phyloP scores from a whole-genome alignment of 2,113 vertebrate genomes.

The Meleagris gallopavo region DNA sequence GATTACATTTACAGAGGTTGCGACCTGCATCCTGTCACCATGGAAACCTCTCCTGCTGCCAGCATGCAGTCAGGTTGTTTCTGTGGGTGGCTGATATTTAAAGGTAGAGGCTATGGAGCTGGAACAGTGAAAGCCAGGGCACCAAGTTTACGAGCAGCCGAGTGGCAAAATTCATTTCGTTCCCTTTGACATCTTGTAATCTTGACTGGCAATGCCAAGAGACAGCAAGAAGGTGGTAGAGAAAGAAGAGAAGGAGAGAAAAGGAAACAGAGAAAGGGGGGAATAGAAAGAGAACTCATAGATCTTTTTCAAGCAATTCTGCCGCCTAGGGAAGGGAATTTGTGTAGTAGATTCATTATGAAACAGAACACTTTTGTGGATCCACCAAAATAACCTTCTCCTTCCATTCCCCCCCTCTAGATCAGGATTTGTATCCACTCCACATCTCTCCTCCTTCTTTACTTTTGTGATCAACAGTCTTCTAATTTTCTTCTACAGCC shows the following conservation, averaged over 20 bases:
- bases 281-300: not conserved
- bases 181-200: not conserved
- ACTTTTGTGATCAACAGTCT: not conserved
- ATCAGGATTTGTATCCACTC: not conserved
- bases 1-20: conserved; percentile 83
- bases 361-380: not conserved
- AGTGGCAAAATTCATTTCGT: conserved; percentile 42
- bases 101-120: conserved; percentile 65
- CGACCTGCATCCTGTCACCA: conserved; percentile 81
- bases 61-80: conserved; percentile 69
- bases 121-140: conserved; percentile 34
- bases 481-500: not conserved
- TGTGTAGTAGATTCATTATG: not conserved
- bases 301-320: not conserved
- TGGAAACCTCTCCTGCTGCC: conserved; percentile 80
- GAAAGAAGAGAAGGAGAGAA: not conserved
- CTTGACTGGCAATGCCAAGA: not conserved
- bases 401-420: not conserved
- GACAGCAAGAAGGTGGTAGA: not conserved
- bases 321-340: not conserved
- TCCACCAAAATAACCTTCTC: not conserved
- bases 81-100: conserved; percentile 77
- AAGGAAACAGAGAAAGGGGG: not conserved
- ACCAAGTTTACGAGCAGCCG: conserved; percentile 10
- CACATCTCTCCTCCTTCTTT: not conserved